Base-by-base conservation (phyloP, 2,113 vertebrate species). In the Protobothrops mucrosquamatus region DNA sequence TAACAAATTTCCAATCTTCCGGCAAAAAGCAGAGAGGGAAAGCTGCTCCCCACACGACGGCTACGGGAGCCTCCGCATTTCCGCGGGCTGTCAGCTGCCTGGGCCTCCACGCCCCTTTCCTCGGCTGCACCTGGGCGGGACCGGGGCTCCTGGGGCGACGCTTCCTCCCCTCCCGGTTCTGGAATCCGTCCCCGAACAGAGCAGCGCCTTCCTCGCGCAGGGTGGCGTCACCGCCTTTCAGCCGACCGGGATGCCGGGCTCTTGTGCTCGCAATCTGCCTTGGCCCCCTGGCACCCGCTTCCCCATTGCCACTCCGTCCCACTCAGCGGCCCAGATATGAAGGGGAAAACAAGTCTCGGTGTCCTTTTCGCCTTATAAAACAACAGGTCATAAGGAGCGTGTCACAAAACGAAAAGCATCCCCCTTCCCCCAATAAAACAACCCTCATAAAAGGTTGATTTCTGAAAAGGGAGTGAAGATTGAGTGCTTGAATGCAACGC, bases 41-140 rank as follows among this genome's bases (percentile, higher is more conserved):
- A n/a, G n/a, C 52, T n/a, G 64, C 15, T 48, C 29, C 24, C 3
- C n/a, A 15, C 34, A 46, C 8, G 6, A 3, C 26, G 34, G 56
- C 91, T 1, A 48, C 4, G 2, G 46, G 85, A 24, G 20, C 57
- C 86, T 61, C 85, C 24, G 39, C 59, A 61, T 69, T 51, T 87
- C 55, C 86, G 86, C 86, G 85, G 85, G 57, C 46, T 61, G 85
- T 39, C 26, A 88, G 46, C 91, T 56, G 54, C 56, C 4, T 39
- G 29, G 26, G 46, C 86, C 64, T 88, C 91, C 85, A 39, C 91
- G 86, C 91, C 91, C 46, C 23, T 48, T 39, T 23, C 12, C 24
- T 91, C 39, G 39, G 29, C 48, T 34, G 92, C 54, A 57, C 92
- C 92, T 51, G 92, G 92, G 88, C 87, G 92, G 87, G 87, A 54